phyloP scores from a whole-genome alignment of 2,797 vertebrate genomes.

The Myotis vivesi region DNA sequence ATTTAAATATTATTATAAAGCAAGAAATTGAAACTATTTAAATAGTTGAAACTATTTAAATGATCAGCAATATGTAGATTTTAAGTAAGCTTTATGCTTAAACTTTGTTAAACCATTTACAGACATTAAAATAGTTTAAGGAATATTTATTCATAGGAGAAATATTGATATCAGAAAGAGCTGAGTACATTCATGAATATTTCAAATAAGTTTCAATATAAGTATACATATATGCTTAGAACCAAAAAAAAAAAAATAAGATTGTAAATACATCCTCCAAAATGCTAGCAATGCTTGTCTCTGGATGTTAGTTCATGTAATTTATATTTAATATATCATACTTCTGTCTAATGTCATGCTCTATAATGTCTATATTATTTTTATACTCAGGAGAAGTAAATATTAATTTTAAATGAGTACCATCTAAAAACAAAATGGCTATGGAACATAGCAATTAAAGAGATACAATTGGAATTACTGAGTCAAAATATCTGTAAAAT shows the following conservation, averaged over 20 bases:
- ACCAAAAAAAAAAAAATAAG: neutral
- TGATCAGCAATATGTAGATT: neutral
- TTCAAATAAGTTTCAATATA: neutral
- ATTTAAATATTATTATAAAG: too few species aligned
- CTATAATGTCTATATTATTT: neutral
- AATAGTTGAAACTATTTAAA: neutral
- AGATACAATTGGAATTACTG: neutral
- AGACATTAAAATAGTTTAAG: conserved; percentile 2
- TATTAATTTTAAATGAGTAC: conserved; percentile 38
- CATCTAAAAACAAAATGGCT: neutral
- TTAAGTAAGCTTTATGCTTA: neutral
- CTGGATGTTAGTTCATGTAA: neutral
- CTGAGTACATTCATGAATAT: neutral
- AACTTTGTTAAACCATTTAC: neutral
- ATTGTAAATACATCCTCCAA: neutral
- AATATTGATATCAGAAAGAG: neutral
- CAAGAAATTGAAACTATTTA: neutral
- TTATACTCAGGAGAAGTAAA: neutral
- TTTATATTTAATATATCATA: neutral
- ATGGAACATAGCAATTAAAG: neutral
- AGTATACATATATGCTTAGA: neutral
- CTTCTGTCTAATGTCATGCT: neutral
- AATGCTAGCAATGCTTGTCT: neutral
- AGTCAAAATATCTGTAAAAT: conserved; percentile 40
- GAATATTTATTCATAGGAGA: neutral